These are phyloP conservation scores for Hirudinaria manillensis DNA, from an alignment of 2,888 invertebrate species.

Conservation along the genomic window DNA sequence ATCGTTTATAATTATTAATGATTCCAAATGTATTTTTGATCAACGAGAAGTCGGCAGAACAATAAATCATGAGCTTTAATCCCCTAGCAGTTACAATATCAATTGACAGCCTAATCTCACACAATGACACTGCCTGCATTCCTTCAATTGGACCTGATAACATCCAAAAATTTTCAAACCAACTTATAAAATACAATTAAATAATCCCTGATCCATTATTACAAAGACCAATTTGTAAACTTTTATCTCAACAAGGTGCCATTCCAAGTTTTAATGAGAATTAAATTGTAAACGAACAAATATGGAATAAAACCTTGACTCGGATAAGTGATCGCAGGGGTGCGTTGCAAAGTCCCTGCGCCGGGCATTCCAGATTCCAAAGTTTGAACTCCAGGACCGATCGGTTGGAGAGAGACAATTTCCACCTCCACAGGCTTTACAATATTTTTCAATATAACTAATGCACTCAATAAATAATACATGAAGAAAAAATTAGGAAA, in stretches of 20 bases:
- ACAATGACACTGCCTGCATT: too few species aligned
- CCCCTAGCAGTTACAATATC: too few species aligned
- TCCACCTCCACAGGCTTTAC: conserved; percentile 49
- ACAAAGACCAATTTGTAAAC: too few species aligned
- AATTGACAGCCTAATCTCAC: too few species aligned
- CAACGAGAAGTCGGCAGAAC: too few species aligned
- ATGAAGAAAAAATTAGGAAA: not conserved
- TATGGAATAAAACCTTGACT: conserved; percentile 16
- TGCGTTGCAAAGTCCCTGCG: conserved; percentile 35
- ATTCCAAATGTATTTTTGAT: too few species aligned
- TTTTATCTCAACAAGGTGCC: too few species aligned
- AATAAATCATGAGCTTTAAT: too few species aligned
- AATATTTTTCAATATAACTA: not conserved
- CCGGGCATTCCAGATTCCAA: conserved; percentile 46
- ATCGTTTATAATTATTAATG: too few species aligned
- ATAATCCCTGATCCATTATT: not conserved
- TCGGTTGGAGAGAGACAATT: conserved; percentile 51
- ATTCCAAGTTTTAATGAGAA: not conserved
- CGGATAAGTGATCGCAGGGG: conserved; percentile 31
- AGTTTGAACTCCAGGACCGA: conserved; percentile 52
- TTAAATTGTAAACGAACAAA: not conserved
- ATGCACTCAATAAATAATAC: not conserved
- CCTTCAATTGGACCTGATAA: too few species aligned
- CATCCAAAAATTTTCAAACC: too few species aligned
- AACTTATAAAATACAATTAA: too few species aligned